These are phyloP conservation scores for Notoglanidium macrostoma DNA, from an alignment of 2,797 vertebrate genomes.

Conservation along the genomic window DNA sequence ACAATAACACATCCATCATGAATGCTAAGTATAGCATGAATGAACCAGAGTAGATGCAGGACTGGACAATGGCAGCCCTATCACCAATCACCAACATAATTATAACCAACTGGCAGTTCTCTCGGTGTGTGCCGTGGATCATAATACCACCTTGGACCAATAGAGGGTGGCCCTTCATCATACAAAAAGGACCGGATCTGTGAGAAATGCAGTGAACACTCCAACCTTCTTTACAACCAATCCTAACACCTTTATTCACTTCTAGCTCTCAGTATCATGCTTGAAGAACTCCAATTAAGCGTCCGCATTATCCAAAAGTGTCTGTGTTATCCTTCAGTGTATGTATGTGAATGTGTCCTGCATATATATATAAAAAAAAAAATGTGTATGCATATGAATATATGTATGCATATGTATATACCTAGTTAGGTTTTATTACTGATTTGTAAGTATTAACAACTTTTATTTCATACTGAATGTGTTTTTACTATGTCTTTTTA, in stretches of 20 bases:
- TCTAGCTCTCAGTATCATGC: constrained; percentile 42
- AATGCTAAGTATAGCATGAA: constrained; percentile 60
- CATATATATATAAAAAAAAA: constrained; percentile 28
- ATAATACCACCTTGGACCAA: constrained; percentile 64
- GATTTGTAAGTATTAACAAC: constrained; percentile 75
- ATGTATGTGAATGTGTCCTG: constrained; percentile 23
- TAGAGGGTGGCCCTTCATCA: constrained; percentile 61
- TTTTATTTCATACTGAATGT: constrained; percentile 83
- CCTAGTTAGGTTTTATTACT: constrained; percentile 67
- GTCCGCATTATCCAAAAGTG: constrained; percentile 27
- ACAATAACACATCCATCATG: constrained; percentile 52
- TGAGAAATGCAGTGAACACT: constrained; percentile 42
- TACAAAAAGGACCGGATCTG: constrained; percentile 59
- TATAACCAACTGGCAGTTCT: constrained; percentile 56
- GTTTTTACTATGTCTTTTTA: constrained; percentile 74
- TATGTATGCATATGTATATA: constrained; percentile 53
- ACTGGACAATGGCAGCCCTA: constrained; percentile 71
- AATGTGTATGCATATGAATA: constrained; percentile 69
- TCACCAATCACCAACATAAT: constrained; percentile 43
- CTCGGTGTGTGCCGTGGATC: constrained; percentile 47
- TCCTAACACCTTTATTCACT: constrained; percentile 6
- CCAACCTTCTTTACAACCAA: constrained; percentile 37
- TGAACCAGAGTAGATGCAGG: constrained; percentile 63
- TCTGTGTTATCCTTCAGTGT: constrained; percentile 14
- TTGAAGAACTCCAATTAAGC: constrained; percentile 38